Evolutionary conservation across 2,888 invertebrate species (phyloP), one percentile per base, ranked within the genome.

Genomic region (Syritta pipiens): DNA sequence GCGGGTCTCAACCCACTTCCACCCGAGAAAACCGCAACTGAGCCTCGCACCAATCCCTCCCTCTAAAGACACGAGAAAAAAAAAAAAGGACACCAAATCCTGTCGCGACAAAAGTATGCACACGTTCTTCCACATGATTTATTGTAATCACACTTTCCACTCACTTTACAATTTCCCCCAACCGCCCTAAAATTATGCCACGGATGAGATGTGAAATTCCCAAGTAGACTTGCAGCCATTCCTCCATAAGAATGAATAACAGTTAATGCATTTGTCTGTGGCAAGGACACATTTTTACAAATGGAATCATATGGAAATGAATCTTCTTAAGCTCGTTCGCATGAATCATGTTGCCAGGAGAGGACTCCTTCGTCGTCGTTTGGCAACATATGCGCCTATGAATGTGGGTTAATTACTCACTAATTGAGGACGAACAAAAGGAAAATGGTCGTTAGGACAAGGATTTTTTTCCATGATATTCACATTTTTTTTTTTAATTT

Each of bases 91-190:
- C 35, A 12, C n/a, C 22, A 44, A 28, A 2, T 32, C 24, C 48
- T 68, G 57, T n/a, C 71, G 63, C 46, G 59, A 71, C 76, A 51
- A 63, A 51, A 71, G 59, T 65, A 46, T 76, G 76, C 59, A 65
- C 59, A 65, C 57, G 28, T 42, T 44, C 44, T 79, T 60, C 72
- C 32, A 77, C 32, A 68, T 79, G 68, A 72, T 74, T 79, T 79
- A 79, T 57, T 42, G 55, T 79, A 79, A 79, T 79, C 57, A 79
- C 67, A 60, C 55, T 79, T 74, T 68, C 62, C 57, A 68, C 74
- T 68, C 62, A 74, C 67, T 72, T 77, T 53, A 60, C 77, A 71
- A 53, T 59, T 46, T 51, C 30, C 44, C 28, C 28, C 22, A 32
- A 6, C 12, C 14, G 14, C 22, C 19, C 57, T 17, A 35, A 69